These are phyloP conservation scores for Xiphorhynchus elegans DNA, from an alignment of 2,113 vertebrate species.

Conservation along the genomic window DNA sequence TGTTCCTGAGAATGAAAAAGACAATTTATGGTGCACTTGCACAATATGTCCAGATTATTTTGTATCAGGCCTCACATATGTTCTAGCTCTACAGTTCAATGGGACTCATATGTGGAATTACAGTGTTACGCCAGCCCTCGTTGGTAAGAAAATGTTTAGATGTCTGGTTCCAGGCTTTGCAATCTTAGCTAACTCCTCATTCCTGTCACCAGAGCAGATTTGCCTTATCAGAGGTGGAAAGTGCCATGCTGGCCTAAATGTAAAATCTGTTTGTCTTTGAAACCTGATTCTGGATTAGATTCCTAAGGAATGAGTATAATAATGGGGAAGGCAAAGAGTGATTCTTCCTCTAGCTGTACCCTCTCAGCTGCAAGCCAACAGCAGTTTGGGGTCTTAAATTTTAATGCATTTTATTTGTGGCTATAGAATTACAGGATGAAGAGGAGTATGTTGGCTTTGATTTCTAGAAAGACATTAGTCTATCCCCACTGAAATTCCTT, in stretches of 20 bases:
- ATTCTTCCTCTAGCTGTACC: not conserved
- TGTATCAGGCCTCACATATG: not conserved
- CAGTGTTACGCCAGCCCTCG: not conserved
- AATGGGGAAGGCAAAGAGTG: not conserved
- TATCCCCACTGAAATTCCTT: not conserved
- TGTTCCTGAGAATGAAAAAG: slow-evolving; percentile 27
- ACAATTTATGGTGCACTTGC: slow-evolving; percentile 37
- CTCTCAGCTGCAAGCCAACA: not conserved
- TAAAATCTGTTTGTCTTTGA: not conserved
- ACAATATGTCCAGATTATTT: not conserved
- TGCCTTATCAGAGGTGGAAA: not conserved
- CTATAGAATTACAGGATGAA: not conserved
- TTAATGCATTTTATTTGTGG: not conserved
- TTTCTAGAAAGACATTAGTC: not conserved
- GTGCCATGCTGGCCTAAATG: not conserved
- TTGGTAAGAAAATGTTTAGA: slow-evolving; percentile 60
- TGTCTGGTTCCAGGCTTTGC: not conserved
- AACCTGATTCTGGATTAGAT: not conserved
- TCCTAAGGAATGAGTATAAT: not conserved
- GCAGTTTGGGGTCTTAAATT: not conserved
- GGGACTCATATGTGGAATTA: slow-evolving; percentile 11
- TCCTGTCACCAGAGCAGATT: not conserved
- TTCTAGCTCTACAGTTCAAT: slow-evolving; percentile 43
- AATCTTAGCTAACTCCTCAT: not conserved
- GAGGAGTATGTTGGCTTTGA: not conserved